Evolutionary conservation across 92 coral and sea anemone genomes (phyloP).

Genomic region (Zoanthus sansibaricus): DNA sequence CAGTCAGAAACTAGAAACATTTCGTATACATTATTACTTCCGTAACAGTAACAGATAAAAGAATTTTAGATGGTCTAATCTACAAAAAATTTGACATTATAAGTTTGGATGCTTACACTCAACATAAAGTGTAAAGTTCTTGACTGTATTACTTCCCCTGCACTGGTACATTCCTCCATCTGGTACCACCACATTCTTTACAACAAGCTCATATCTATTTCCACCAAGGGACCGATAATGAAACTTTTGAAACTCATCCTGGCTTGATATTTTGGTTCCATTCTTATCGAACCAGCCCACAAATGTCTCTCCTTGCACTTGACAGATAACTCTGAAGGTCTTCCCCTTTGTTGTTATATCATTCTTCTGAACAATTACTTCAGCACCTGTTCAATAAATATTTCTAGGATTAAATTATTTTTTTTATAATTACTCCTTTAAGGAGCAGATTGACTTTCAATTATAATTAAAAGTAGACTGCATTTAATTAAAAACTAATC

Average conservation of each 20-base stretch:
- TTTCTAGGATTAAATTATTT: too few species aligned
- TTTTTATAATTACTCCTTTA: too few species aligned
- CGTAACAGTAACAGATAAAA: too few species aligned
- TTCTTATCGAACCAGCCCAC: constrained; percentile 75
- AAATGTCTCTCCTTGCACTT: constrained; percentile 58
- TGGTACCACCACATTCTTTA: constrained; percentile 66
- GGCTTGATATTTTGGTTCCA: constrained; percentile 57
- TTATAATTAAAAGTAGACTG: too few species aligned
- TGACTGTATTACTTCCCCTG: constrained; percentile 52
- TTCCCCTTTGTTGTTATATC: constrained; percentile 86
- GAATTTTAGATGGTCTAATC: too few species aligned
- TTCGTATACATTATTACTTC: too few species aligned
- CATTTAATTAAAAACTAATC: too few species aligned
- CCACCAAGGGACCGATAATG: constrained; percentile 23
- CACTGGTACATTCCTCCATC: constrained; percentile 86
- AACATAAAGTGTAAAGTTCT: constrained; percentile 70
- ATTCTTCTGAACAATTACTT: constrained; percentile 39
- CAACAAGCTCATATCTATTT: constrained; percentile 54
- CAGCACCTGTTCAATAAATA: constrained; percentile 53
- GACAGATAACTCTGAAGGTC: constrained; percentile 66
- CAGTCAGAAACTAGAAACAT: too few species aligned
- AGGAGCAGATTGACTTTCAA: too few species aligned
- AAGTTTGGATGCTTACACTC: constrained; percentile 74
- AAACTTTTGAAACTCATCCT: constrained; percentile 30
- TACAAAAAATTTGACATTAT: too few species aligned